phyloP scores from a whole-genome alignment of 2,113 vertebrate species.

The Sphyrna mokarran region DNA sequence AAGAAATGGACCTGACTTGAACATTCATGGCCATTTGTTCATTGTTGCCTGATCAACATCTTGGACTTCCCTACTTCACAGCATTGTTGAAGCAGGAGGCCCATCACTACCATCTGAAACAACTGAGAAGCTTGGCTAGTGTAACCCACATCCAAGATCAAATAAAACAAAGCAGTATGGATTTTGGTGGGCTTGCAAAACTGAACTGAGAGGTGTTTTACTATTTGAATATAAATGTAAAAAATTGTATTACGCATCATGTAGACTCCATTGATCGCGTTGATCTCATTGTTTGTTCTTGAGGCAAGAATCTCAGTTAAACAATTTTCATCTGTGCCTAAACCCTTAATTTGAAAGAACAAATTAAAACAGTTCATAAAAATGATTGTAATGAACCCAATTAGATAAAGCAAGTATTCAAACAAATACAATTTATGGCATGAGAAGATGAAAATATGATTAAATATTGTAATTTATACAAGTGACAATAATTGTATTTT shows the following conservation, averaged over 20 bases:
- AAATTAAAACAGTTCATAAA: neutral
- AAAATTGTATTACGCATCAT: conserved; percentile 53
- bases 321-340: conserved; percentile 61
- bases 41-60: neutral
- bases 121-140: neutral
- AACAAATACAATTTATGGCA: neutral
- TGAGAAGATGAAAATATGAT: neutral
- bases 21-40: neutral
- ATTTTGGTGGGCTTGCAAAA: neutral
- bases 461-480: neutral
- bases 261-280: conserved; percentile 65
- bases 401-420: neutral
- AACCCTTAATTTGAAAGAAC: conserved; percentile 49
- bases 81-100: neutral
- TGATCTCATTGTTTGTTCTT: conserved; percentile 66
- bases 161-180: neutral
- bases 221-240: neutral
- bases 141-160: neutral
- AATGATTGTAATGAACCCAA: neutral
- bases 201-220: neutral
- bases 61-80: neutral
- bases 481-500: neutral
- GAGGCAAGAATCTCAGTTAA: conserved; percentile 67
- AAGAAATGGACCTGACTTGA: neutral
- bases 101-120: neutral